Evolutionary conservation across 1,140 invertebrate species (phyloP), one percentile per base, ranked within the genome.

Genomic region (Drosophila kohkoa): DNA sequence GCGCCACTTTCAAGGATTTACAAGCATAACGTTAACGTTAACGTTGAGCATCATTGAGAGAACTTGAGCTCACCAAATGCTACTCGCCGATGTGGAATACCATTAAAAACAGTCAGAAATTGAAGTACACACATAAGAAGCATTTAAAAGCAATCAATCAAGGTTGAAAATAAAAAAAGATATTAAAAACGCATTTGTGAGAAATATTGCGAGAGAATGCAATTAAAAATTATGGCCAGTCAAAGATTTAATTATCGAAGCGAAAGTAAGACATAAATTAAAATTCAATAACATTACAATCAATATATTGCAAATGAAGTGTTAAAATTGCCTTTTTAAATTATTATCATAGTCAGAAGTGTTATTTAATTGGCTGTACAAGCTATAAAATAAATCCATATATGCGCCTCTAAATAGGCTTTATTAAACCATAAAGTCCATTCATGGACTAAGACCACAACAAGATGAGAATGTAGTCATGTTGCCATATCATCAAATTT

Each of bases 11-110:
- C 8, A 41, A 5, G 41, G 41, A 41, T 65, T 57, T 57, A 30
- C 6, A n/a, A 60, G 65, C 1, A 54, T 60, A 25, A 25, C 20
- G 20, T 25, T 25, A 25, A 25, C 20, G 20, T 25, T 25, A 25
- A 55, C 35, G 28, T 35, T 51, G 54, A 46, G 15, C 10, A 41
- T 55, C 38, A 75, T 67, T 77, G 41, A 45, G 38, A 68, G 49
- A 52, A 51, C 28, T 57, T 45, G 32, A 64, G 57, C 28, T n/a
- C 20, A 32, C n/a, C 4, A 15, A 54, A 63, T 16, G 28, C 2
- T n/a, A 16, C 5, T 43, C 7, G 43, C 11, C 30, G 28, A 2
- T 13, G 16, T 15, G n/a, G 38, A 10, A 38, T 38, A n/a, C n/a
- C 20, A 51, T 48, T 49, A 60, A 48, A n/a, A 25, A 7, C 35